phyloP scores from a whole-genome alignment of 2,797 vertebrate species.

The Myotis findleyi region DNA sequence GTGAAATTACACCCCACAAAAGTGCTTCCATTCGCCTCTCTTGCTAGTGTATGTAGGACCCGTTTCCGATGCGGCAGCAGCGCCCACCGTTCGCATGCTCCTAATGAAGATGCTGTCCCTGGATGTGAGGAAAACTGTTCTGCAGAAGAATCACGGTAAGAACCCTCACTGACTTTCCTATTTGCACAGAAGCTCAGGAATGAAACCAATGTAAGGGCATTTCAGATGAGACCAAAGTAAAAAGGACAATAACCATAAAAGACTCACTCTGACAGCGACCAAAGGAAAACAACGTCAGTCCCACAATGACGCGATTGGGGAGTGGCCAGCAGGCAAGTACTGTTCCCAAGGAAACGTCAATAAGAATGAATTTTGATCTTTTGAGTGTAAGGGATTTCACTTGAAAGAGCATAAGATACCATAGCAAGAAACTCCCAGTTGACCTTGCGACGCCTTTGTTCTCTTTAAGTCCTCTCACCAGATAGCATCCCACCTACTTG shows the following conservation, averaged over 20 bases:
- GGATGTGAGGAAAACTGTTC: neutral
- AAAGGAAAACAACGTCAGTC: neutral
- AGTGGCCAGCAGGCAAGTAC: neutral
- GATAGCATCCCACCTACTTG: slow-evolving; percentile 68
- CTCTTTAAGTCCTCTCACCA: slow-evolving; percentile 12
- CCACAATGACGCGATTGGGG: neutral
- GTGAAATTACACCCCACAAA: neutral
- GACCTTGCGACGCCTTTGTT: neutral
- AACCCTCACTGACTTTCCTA: neutral
- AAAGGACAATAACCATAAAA: neutral
- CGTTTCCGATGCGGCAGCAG: neutral
- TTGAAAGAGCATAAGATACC: neutral
- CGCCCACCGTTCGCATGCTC: neutral
- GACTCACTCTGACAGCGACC: neutral
- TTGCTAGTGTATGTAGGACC: neutral
- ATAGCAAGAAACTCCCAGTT: neutral
- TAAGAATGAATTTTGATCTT: neutral
- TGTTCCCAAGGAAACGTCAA: neutral
- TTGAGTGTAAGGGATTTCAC: neutral
- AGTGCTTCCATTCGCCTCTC: neutral
- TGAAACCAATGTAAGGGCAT: neutral
- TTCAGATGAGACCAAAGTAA: slow-evolving; percentile 10
- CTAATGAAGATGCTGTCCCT: neutral
- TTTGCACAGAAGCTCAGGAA: neutral
- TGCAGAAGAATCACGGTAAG: neutral